These are phyloP conservation scores for Aegotheles bennettii DNA, from an alignment of 2,113 vertebrate genomes.

Conservation along the genomic window DNA sequence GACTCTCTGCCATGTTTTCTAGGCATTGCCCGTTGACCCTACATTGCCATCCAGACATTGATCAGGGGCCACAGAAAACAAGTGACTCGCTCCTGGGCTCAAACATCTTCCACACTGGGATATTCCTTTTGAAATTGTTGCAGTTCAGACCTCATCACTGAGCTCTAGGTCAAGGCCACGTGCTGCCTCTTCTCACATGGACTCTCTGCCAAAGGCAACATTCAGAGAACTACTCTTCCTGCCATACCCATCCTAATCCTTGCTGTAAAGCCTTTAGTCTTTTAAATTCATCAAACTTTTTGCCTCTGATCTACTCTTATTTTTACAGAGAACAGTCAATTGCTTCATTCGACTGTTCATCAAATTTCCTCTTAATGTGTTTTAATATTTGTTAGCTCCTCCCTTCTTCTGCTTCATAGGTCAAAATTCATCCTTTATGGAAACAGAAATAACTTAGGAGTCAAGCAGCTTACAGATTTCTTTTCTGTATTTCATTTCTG, in stretches of 20 bases:
- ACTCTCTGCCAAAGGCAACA: not conserved
- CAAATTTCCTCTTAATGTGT: not conserved
- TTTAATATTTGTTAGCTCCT: not conserved
- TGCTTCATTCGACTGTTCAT: not conserved
- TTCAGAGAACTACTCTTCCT: not conserved
- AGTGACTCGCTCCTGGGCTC: not conserved
- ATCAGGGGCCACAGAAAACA: not conserved
- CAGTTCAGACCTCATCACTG: not conserved
- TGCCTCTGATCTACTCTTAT: not conserved
- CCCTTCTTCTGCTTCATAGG: not conserved
- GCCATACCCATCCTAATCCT: not conserved
- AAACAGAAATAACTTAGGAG: not conserved
- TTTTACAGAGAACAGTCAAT: not conserved
- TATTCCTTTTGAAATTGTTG: not conserved
- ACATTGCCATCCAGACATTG: not conserved
- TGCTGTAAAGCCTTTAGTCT: not conserved
- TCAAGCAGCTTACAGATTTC: not conserved
- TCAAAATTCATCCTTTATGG: not conserved
- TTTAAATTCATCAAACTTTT: not conserved
- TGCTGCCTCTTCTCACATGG: not conserved
- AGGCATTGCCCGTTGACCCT: not conserved
- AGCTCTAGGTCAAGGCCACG: not conserved
- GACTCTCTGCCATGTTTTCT: not conserved
- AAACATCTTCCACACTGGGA: not conserved
- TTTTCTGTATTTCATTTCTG: not conserved